Percentiles rank a stretch among this genome's conserved stretches.
phyloP scores from a whole-genome alignment of 2,113 vertebrate species.

The Hystrix cristata region DNA sequence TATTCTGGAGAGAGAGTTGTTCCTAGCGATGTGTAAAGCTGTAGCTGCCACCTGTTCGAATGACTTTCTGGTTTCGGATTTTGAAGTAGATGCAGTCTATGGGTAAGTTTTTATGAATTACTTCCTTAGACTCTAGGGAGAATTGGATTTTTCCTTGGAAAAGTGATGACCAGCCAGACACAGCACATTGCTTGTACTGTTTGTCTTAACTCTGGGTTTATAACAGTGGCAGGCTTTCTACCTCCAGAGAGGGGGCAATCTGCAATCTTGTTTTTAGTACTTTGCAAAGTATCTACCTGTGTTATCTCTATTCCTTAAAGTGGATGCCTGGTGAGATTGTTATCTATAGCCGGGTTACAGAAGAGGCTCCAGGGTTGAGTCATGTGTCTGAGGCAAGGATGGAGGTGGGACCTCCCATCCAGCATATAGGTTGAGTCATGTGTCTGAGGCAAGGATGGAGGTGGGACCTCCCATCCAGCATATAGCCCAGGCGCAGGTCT shows the following conservation, averaged over 20 bases:
- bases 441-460: not conserved
- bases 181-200: not conserved
- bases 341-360: not conserved
- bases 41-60: not conserved
- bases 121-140: not conserved
- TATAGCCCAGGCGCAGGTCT: not conserved
- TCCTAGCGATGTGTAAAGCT: not conserved
- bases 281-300: not conserved
- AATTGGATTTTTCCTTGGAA: not conserved
- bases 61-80: not conserved
- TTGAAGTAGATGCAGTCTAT: not conserved
- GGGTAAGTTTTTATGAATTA: not conserved
- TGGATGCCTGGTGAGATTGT: not conserved
- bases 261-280: not conserved
- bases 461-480: not conserved
- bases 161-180: not conserved
- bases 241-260: rapidly evolving
- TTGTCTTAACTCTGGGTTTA: not conserved
- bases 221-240: not conserved
- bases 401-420: not conserved
- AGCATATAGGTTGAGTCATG: rapidly evolving
- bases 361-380: not conserved
- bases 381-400: too few relatives aligned
- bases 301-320: not conserved
- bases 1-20: not conserved